A percentile compares a stretch with the other conserved stretches of the same genome.
phyloP scores from a whole-genome alignment of 2,113 vertebrate species.

The Podarcis muralis region DNA sequence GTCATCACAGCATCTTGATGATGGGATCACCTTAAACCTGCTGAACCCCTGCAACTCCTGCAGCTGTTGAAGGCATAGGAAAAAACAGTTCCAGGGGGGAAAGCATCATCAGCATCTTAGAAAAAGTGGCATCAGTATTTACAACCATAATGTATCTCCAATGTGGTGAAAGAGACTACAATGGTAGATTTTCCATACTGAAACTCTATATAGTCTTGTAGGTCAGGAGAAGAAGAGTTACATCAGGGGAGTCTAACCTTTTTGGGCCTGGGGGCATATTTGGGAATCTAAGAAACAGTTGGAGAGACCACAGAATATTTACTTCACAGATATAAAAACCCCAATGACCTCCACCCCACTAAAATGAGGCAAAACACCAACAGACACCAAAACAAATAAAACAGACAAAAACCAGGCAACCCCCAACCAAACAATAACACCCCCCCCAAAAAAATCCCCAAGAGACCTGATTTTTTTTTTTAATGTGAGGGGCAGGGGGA shows the following conservation, averaged over 20 bases:
- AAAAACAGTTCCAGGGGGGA: background rate
- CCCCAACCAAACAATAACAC: too few species aligned
- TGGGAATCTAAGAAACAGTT: too few species aligned
- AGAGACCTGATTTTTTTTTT: too few species aligned
- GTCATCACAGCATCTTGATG: background rate
- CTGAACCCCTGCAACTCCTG: background rate
- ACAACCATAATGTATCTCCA: background rate
- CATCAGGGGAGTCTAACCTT: background rate
- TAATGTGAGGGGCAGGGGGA: too few species aligned
- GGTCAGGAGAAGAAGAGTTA: background rate
- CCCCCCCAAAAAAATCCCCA: too few species aligned
- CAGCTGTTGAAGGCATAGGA: background rate
- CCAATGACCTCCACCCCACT: too few species aligned
- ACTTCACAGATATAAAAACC: too few species aligned
- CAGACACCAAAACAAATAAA: too few species aligned
- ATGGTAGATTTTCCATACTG: background rate
- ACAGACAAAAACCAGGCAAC: too few species aligned
- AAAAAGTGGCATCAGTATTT: background rate
- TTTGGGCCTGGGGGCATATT: too few species aligned
- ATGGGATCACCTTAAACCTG: background rate
- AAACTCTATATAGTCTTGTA: background rate
- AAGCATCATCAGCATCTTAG: background rate
- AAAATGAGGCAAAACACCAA: too few species aligned
- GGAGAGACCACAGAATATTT: too few species aligned
- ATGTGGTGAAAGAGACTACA: background rate